These are phyloP conservation scores for Pluvianellus socialis DNA, from an alignment of 2,113 vertebrate genomes.

Conservation along the genomic window DNA sequence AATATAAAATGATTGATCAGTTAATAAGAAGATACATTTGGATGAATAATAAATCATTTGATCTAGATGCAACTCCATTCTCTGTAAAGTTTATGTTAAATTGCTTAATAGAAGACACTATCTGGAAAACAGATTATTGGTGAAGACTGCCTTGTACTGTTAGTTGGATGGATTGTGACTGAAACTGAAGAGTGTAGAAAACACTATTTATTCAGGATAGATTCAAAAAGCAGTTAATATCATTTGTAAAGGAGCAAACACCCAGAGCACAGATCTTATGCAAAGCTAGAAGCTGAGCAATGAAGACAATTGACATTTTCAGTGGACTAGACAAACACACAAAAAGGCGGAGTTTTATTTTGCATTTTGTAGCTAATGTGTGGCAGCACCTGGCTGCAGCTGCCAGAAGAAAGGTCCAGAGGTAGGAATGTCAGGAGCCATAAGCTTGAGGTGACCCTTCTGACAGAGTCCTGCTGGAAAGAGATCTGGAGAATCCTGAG, in stretches of 20 bases:
- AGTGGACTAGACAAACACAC: not conserved
- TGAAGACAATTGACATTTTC: not conserved
- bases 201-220: not conserved
- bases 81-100: conserved; percentile 32
- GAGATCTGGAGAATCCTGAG: not conserved
- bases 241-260: not conserved
- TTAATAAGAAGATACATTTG: not conserved
- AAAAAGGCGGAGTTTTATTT: not conserved
- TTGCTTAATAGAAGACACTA: conserved; percentile 1
- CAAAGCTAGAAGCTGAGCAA: not conserved
- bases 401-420: not conserved
- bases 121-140: conserved; percentile 22
- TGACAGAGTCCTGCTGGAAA: not conserved
- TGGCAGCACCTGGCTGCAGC: not conserved
- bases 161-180: not conserved
- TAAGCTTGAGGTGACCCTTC: not conserved
- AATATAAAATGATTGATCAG: not conserved
- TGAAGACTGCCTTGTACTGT: not conserved
- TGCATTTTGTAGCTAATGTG: not conserved
- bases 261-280: not conserved
- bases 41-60: not conserved
- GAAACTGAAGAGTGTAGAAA: conserved; percentile 21
- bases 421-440: not conserved
- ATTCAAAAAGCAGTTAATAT: not conserved
- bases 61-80: not conserved